Evolutionary conservation across 2,113 vertebrate genomes (phyloP).

Genomic region (Myiopsitta monachus): DNA sequence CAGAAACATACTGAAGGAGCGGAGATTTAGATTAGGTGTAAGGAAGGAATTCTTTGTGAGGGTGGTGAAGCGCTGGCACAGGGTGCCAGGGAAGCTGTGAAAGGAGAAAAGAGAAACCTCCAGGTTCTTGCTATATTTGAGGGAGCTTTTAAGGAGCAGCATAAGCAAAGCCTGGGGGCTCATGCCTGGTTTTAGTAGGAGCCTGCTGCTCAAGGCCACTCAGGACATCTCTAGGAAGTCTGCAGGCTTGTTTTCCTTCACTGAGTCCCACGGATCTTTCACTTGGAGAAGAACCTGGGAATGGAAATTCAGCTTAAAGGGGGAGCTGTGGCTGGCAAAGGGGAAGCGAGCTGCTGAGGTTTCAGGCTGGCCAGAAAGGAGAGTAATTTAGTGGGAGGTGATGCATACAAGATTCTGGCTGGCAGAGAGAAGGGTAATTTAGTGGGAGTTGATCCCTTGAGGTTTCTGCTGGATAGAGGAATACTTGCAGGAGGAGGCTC

Average conservation of each 20-base stretch:
- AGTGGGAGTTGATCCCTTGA: background rate
- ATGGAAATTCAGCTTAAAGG: background rate
- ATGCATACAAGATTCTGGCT: background rate
- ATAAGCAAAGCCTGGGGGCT: background rate
- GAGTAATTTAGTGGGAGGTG: background rate
- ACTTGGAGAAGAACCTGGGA: background rate
- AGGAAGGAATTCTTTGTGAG: background rate
- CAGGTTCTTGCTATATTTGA: background rate
- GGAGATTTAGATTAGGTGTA: background rate
- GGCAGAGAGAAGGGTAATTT: conserved; percentile 19
- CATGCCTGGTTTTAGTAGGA: background rate
- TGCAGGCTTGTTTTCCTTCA: background rate
- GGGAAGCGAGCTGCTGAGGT: background rate
- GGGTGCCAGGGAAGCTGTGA: background rate
- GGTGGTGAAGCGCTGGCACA: background rate
- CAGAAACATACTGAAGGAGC: background rate
- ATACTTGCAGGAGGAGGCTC: background rate
- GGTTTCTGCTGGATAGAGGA: background rate
- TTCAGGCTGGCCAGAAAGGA: background rate
- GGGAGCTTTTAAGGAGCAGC: background rate
- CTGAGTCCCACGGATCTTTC: background rate
- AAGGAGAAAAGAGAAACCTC: background rate
- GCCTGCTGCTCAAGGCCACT: background rate
- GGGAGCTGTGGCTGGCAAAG: background rate
- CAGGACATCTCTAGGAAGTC: background rate